Conservation (phyloP, 2,888 invertebrate species). For the Lutraria lutraria region DNA sequence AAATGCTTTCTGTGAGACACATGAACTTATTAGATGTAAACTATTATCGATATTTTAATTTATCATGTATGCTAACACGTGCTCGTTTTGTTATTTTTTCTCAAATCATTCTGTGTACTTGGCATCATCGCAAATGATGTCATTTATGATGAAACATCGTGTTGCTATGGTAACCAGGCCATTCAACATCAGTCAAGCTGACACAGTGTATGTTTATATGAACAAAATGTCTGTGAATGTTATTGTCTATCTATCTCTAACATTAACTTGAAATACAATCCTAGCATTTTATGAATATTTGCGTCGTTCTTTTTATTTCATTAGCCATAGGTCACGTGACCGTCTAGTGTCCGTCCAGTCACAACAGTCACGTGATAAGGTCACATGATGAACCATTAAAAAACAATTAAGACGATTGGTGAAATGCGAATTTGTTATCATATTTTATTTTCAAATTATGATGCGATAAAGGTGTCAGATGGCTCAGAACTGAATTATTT, state of each 20-base stretch:
- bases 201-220: constrained; percentile 69
- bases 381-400: no score
- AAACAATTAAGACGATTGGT: no score
- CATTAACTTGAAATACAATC: constrained; percentile 76
- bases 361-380: neutral
- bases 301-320: constrained; percentile 15
- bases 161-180: constrained; percentile 58
- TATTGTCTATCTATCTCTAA: constrained; percentile 70
- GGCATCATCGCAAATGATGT: constrained; percentile 64
- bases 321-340: neutral
- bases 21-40: constrained; percentile 51
- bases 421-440: no score
- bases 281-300: constrained; percentile 71
- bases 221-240: constrained; percentile 68
- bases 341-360: neutral
- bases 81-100: constrained; percentile 49
- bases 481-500: no score
- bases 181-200: constrained; percentile 60
- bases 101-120: constrained; percentile 48
- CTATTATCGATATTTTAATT: constrained; percentile 51
- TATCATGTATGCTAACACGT: constrained; percentile 60
- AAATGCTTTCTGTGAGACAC: constrained; percentile 48
- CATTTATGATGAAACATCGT: constrained; percentile 48
- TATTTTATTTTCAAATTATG: no score
- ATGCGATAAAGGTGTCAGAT: no score